Base-by-base conservation (phyloP, 1,140 invertebrate genomes). In the Gonatopus flavifemur region DNA sequence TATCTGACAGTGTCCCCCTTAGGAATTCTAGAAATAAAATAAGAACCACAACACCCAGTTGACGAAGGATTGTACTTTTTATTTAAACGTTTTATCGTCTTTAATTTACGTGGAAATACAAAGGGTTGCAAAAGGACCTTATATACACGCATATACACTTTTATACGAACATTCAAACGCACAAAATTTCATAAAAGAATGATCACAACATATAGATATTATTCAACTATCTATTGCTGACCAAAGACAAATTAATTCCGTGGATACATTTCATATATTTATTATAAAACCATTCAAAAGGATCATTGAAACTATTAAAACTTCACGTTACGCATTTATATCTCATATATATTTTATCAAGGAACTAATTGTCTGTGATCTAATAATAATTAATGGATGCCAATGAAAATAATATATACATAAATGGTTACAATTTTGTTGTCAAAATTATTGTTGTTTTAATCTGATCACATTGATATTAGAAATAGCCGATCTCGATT, bases 31-130 rank as follows among this genome's bases (percentile, higher is more conserved):
- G 6, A 8, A 55, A 48, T 47, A 44, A 57, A 59, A 22, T 44
- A 16, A 30, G 39, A 22, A 15, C 12, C 4, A 42, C n/a, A 37
- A 25, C n/a, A n/a, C n/a, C n/a, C n/a, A n/a, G 51, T n/a, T 30
- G 8, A 49, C 30, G 24, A 61, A 65, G 60, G 59, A 66, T 75
- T 75, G 72, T 72, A 72, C 69, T 74, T 71, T 75, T 74, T 75
- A 75, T 75, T 75, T 59, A 64, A 74, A 70, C 58, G 63, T 61
- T 66, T 71, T 57, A 65, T 70, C 58, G 48, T 63, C 64, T 47
- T 66, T 59, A 68, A 49, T 25, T 60, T 66, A 69, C 57, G 54
- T 48, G 52, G 46, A 44, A 52, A 52, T 55, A 57, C 50, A 57
- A 49, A 58, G 57, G 46, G 31, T 41, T 50, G 48, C n/a, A 47